Base-by-base conservation (phyloP, 2,113 vertebrate genomes). In the Laterallus jamaicensis region DNA sequence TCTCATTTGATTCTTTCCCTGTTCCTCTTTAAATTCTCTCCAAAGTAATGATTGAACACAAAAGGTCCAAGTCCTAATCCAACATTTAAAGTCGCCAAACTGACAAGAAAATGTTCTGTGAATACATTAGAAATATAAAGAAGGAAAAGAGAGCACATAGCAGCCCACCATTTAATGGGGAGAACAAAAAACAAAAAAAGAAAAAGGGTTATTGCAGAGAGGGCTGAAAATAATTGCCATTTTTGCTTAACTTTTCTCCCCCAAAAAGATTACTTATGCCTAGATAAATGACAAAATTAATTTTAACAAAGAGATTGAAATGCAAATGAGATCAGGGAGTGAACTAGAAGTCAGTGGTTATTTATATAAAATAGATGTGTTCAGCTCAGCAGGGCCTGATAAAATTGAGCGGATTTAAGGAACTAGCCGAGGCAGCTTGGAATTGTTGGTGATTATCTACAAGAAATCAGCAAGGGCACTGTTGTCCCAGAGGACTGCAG, bases 241-340 rank as follows among this genome's bases (percentile, higher is more conserved):
- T 22, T 91, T 93, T 78, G 1, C 76, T 88, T 90, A 60, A 75
- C 17, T 86, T 90, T 93, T 83, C n/a, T 94, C n/a, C 50, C 15
- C 10, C 1, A 29, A 94, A 93, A 82, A 92, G 42, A 82, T 91
- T 85, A 79, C 77, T 76, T 95, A 69, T 60, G 58, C 78, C 83
- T 89, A 95, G 89, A 84, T 54, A 76, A 17, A 76, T 29, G 86
- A 68, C 70, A 89, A 95, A 95, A 95, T 92, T 93, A 96, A 88
- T 92, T 95, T 91, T 69, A 92, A 84, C 29, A 93, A 64, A 89
- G 75, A 69, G 39, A 89, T 89, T 93, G 86, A 91, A 93, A 95
- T 95, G 86, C 28, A 95, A 79, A 93, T 91, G 50, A 95, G 69
- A 86, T 89, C 62, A 73, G 32, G 49, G 69, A 87, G 42, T 68